Conservation (phyloP, 2,797 vertebrate species). For the Orientallactaga sibirica region DNA sequence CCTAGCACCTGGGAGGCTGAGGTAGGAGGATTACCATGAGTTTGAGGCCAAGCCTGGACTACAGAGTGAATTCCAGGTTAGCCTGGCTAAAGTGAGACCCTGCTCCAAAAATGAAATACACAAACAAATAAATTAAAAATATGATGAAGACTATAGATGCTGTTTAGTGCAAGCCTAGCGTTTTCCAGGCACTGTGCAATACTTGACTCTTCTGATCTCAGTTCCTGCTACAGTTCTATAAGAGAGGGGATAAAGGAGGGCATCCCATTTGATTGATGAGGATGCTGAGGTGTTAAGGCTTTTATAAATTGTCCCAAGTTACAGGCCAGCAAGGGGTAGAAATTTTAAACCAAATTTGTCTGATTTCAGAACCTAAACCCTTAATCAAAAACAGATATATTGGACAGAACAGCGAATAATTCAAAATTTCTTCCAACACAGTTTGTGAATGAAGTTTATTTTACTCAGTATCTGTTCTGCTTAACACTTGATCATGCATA, state of each 20-base stretch:
- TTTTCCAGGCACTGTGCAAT: background rate
- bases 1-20: background rate
- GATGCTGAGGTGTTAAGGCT: slow-evolving; percentile 1
- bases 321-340: background rate
- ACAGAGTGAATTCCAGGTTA: no score
- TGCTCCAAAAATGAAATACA: background rate
- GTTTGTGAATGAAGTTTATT: background rate
- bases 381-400: background rate
- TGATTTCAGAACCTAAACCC: slow-evolving; percentile 23
- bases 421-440: background rate
- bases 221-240: background rate
- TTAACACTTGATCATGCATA: background rate
- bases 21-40: background rate
- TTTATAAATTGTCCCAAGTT: background rate
- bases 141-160: background rate
- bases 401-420: background rate
- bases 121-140: background rate
- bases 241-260: no score
- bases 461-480: background rate
- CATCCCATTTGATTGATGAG: background rate
- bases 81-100: no score
- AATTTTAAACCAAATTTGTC: slow-evolving; percentile 53
- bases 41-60: no score
- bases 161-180: background rate
- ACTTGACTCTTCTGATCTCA: background rate